Base-by-base conservation (phyloP, 2,113 vertebrate genomes). In the Campylomormyrus numenius region DNA sequence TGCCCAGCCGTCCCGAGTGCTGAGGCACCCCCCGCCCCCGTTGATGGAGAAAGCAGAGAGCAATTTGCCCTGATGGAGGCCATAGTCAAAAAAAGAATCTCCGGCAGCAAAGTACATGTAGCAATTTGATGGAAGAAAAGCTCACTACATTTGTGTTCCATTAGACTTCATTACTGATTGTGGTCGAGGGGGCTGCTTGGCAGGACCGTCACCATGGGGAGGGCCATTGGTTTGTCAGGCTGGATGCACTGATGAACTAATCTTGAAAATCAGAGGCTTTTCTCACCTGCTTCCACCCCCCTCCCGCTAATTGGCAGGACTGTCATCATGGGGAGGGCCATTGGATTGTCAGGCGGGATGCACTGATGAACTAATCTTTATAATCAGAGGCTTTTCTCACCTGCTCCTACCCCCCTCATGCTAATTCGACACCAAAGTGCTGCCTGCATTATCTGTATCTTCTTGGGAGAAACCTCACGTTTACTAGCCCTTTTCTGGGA, bases 211-310 rank as follows among this genome's bases (percentile, higher is more conserved):
- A 7, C 39, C 31, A n/a, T 66, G 31, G 86, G 52, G 87, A 21
- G 56, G 42, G 31, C 1, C 48, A 48, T n/a, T 3, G 35, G 27
- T n/a, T 56, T 48, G 39, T 70, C 58, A 70, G 56, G 11, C 5
- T n/a, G 19, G 84, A 85, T 85, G 42, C 84, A 85, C 42, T 85
- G 45, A 85, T 85, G 42, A 85, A 85, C 7, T 48, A 85, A 85
- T 85, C 42, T 50, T 45, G 48, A 19, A 5, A 9, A 84, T 46
- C 77, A 84, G 35, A 46, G 46, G 46, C 24, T 85, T 85, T 48
- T 85, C 46, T n/a, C 45, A 17, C 46, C 58, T 5, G 52, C 52
- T 19, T 53, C 1, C 17, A 53, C 52, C 11, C 13, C 13, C 62
- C n/a, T 11, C 80, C 15, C 3, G 5, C 7, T 27, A 53, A 19